These are phyloP conservation scores for Apocheima hispidaria DNA, from an alignment of 2,888 invertebrate species.

Conservation along the genomic window DNA sequence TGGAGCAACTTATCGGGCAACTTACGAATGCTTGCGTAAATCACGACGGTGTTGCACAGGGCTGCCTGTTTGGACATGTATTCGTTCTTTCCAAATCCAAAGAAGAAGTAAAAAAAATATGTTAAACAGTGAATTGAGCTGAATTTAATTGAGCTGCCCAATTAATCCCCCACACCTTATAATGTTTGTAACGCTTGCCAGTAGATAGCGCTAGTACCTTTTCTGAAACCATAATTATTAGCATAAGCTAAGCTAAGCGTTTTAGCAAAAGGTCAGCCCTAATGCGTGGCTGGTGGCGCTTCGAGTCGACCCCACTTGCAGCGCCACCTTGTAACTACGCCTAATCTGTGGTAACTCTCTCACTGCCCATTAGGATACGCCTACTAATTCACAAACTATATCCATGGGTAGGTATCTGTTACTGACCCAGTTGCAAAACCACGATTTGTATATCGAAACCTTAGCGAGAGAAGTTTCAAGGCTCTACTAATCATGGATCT, in stretches of 20 bases:
- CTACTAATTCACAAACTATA: slow-evolving; percentile 76
- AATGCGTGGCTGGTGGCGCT: slow-evolving; percentile 13
- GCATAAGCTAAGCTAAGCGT: neutral
- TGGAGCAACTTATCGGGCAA: slow-evolving; percentile 77
- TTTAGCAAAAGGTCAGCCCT: slow-evolving; percentile 13
- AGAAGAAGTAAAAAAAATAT: neutral
- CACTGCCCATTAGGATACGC: slow-evolving; percentile 80
- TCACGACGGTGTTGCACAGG: slow-evolving; percentile 36
- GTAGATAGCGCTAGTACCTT: neutral
- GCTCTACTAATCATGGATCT: slow-evolving; percentile 43
- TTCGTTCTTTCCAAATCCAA: neutral
- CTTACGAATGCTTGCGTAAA: slow-evolving; percentile 74
- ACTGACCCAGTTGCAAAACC: slow-evolving; percentile 75
- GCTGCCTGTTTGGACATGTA: slow-evolving; percentile 6
- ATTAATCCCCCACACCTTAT: neutral
- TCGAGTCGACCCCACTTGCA: slow-evolving; percentile 5
- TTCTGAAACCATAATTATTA: neutral
- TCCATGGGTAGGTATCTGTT: slow-evolving; percentile 70
- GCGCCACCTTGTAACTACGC: slow-evolving; percentile 27
- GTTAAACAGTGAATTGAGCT: no score
- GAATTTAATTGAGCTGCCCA: no score
- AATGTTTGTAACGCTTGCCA: no score
- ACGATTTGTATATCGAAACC: slow-evolving; percentile 48
- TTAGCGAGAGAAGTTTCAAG: slow-evolving; percentile 44
- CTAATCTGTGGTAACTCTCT: slow-evolving; percentile 59